These are phyloP conservation scores for Parapsyche elsis DNA, from an alignment of 1,140 invertebrate species.

Conservation along the genomic window DNA sequence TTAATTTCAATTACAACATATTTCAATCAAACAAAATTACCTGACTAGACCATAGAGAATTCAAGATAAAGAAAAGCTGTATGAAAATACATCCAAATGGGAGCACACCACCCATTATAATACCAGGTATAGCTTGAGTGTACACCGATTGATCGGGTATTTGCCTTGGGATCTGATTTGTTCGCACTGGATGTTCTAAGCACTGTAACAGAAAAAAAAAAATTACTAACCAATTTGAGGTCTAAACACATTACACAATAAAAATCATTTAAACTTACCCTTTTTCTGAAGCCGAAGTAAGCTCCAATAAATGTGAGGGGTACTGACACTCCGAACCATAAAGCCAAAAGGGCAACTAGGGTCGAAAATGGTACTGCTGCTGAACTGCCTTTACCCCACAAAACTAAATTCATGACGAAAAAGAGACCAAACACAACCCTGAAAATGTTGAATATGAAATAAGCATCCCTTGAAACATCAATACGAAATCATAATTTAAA, in stretches of 20 bases:
- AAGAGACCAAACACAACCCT: conserved; percentile 95
- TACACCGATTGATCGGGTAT: conserved; percentile 98
- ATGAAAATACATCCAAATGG: conserved; percentile 99
- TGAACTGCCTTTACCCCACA: conserved; percentile 95
- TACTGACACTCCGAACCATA: conserved; percentile 99
- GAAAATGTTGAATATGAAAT: conserved; percentile 58
- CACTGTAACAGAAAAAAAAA: conserved; percentile 68
- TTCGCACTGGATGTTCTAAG: conserved; percentile 96
- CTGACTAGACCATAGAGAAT: conserved; percentile 97
- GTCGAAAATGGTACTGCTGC: conserved; percentile 97
- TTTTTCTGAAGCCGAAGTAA: conserved; percentile 97
- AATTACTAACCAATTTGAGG: conserved; percentile 10
- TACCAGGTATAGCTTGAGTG: conserved; percentile 91
- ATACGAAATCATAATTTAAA: conserved; percentile 16
- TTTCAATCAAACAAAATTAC: conserved; percentile 39
- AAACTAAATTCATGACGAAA: conserved; percentile 95
- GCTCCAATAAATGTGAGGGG: conserved; percentile 98
- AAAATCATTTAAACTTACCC: conserved; percentile 68
- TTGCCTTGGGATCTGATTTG: conserved; percentile 98
- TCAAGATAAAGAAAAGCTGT: conserved; percentile 98
- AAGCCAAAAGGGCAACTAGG: conserved; percentile 92
- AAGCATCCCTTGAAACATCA: not conserved
- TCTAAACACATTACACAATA: not conserved
- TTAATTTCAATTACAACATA: not conserved
- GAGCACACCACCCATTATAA: conserved; percentile 97